These are phyloP conservation scores for Nymphalis polychloros DNA, from an alignment of 2,888 invertebrate species.

Conservation along the genomic window DNA sequence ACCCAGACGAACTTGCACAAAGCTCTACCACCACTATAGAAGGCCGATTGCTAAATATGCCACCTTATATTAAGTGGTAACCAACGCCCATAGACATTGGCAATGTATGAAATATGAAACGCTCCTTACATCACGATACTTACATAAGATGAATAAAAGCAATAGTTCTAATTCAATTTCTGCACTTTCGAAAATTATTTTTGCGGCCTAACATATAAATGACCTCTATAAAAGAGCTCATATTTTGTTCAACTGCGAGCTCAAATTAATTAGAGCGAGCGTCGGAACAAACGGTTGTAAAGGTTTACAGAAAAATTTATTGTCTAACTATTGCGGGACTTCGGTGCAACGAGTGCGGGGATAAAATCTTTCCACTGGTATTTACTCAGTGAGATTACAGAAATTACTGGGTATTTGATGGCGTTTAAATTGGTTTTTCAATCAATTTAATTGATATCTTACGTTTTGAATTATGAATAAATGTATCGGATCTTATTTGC, in stretches of 20 bases:
- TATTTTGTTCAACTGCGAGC: conserved; percentile 36
- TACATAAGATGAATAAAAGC: too few relatives aligned
- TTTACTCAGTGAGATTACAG: background rate
- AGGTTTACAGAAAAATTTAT: conserved; percentile 63
- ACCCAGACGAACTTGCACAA: too few relatives aligned
- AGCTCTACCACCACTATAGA: too few relatives aligned
- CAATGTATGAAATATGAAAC: too few relatives aligned
- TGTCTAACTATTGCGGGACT: conserved; percentile 46
- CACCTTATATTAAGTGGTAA: too few relatives aligned
- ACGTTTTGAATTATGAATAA: too few relatives aligned
- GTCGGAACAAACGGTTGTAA: conserved; percentile 57
- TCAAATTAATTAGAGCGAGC: conserved; percentile 64
- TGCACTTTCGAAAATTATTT: conserved; percentile 19
- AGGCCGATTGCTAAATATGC: too few relatives aligned
- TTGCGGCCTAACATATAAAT: conserved; percentile 14
- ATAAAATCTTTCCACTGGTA: background rate
- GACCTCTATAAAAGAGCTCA: conserved; percentile 29
- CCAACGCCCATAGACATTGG: too few relatives aligned
- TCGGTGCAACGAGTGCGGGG: background rate
- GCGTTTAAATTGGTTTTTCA: too few relatives aligned
- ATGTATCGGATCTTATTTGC: background rate
- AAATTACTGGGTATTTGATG: too few relatives aligned
- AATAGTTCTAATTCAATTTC: background rate
- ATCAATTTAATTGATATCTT: too few relatives aligned
- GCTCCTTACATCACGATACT: too few relatives aligned